phyloP scores from a whole-genome alignment of 2,797 vertebrate genomes.

The Pogonophryne albipinna region DNA sequence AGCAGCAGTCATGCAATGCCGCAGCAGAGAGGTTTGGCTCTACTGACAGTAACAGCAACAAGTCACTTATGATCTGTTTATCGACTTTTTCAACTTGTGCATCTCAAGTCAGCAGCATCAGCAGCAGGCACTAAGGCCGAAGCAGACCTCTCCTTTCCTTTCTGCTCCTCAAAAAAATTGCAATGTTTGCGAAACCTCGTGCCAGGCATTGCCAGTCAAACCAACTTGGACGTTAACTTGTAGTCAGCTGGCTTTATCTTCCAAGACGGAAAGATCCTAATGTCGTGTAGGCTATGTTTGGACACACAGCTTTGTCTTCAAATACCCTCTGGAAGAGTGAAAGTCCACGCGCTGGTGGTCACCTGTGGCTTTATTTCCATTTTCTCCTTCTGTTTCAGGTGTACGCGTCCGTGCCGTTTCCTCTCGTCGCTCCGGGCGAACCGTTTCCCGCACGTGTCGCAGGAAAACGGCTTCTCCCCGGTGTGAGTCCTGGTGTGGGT shows the following conservation, averaged over 20 bases:
- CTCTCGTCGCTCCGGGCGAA: slow-evolving; percentile 96
- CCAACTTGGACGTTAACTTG: slow-evolving; percentile 72
- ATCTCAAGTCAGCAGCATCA: slow-evolving; percentile 76
- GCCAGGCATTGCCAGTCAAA: slow-evolving; percentile 62
- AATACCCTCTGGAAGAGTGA: slow-evolving; percentile 86
- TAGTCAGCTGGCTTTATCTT: slow-evolving; percentile 80
- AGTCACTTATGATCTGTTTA: slow-evolving; percentile 64
- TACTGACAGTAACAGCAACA: slow-evolving; percentile 70
- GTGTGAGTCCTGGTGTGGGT: slow-evolving; percentile 99
- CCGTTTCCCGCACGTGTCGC: slow-evolving; percentile 95
- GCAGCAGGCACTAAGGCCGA: slow-evolving; percentile 70
- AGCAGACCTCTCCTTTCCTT: slow-evolving; percentile 54
- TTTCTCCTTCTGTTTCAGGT: slow-evolving; percentile 96
- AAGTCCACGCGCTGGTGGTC: slow-evolving; percentile 81
- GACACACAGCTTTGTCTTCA: slow-evolving; percentile 68
- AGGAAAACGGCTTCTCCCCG: slow-evolving; percentile 98
- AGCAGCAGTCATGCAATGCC: slow-evolving; percentile 81
- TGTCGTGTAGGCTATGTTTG: slow-evolving; percentile 17
- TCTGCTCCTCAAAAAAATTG: slow-evolving; percentile 57
- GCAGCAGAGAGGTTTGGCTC: slow-evolving; percentile 65
- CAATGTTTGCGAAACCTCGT: slow-evolving; percentile 51
- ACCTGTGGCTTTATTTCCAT: slow-evolving; percentile 94
- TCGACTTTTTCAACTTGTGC: slow-evolving; percentile 73
- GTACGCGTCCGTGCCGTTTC: slow-evolving; percentile 96
- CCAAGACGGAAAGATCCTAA: slow-evolving; percentile 86